Evolutionary conservation across 2,113 vertebrate species (phyloP).

Genomic region (Carassius carassius): DNA sequence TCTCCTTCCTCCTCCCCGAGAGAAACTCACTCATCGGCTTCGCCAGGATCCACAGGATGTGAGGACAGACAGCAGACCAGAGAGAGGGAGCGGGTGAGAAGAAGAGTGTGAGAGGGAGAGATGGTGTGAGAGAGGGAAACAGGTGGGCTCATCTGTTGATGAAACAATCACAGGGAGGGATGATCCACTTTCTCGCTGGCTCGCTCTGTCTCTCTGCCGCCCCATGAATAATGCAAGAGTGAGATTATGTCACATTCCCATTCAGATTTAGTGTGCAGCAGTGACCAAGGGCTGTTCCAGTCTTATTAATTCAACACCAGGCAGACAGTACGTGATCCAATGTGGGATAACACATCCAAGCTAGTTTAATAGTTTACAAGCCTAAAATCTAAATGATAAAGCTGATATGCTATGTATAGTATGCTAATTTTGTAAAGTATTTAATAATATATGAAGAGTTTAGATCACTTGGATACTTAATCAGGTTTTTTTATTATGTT

Average conservation of each 20-base stretch:
- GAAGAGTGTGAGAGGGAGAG: conserved; percentile 25
- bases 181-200: neutral
- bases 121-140: conserved; percentile 56
- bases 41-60: neutral
- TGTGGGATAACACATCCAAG: neutral
- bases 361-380: no score
- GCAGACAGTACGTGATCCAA: neutral
- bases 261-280: conserved; percentile 57
- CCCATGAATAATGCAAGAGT: conserved; percentile 61
- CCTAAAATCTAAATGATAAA: neutral
- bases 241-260: conserved; percentile 51
- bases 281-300: conserved; percentile 34
- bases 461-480: no score
- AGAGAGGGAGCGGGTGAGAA: neutral
- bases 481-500: no score
- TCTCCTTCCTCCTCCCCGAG: neutral
- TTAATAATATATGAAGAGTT: no score
- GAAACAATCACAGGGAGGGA: conserved; percentile 43
- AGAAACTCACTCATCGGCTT: conserved; percentile 9
- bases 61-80: conserved; percentile 29
- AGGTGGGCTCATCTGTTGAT: conserved; percentile 78
- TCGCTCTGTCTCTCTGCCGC: conserved; percentile 27
- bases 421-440: neutral
- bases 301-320: conserved; percentile 21
- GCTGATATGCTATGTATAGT: neutral